Percentiles rank a stretch among this genome's conserved stretches.
phyloP scores from a whole-genome alignment of 2,113 vertebrate genomes.

The Cyprinus carpio region DNA sequence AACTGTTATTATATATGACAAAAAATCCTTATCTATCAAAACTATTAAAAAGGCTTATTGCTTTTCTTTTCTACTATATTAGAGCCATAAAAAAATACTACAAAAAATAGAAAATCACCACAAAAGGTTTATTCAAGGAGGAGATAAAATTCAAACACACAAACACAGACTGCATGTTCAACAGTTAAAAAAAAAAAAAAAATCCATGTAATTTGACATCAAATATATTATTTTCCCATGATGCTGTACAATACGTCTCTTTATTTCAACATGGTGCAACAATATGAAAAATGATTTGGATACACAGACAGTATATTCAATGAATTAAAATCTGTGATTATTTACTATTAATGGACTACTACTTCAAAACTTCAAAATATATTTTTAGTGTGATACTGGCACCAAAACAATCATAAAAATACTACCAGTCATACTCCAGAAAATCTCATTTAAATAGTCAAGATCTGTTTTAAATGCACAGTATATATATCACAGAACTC shows the following conservation, averaged over 20 bases:
- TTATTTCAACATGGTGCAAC: not conserved
- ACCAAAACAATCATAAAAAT: not conserved
- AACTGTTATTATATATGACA: not conserved
- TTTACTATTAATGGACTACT: not conserved
- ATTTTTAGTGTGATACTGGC: not conserved
- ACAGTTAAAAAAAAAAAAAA: not conserved
- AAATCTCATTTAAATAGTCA: not conserved
- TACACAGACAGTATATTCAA: not conserved
- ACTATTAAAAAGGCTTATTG: too few relatives aligned
- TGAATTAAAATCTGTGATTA: not conserved
- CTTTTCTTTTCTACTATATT: too few relatives aligned
- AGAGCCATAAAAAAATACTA: not conserved
- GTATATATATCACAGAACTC: not conserved
- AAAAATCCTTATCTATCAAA: too few relatives aligned
- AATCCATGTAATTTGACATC: not conserved
- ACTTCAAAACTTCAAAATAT: not conserved
- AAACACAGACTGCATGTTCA: not conserved
- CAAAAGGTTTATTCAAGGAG: constrained; percentile 19
- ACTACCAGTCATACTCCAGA: not conserved
- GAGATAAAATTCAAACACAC: not conserved
- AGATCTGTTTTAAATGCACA: not conserved
- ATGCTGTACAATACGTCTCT: not conserved
- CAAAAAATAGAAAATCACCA: constrained; percentile 8
- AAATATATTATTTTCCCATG: not conserved
- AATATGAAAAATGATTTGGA: not conserved